Conservation (phyloP, 2,113 vertebrate species). For the Asarcornis scutulata region DNA sequence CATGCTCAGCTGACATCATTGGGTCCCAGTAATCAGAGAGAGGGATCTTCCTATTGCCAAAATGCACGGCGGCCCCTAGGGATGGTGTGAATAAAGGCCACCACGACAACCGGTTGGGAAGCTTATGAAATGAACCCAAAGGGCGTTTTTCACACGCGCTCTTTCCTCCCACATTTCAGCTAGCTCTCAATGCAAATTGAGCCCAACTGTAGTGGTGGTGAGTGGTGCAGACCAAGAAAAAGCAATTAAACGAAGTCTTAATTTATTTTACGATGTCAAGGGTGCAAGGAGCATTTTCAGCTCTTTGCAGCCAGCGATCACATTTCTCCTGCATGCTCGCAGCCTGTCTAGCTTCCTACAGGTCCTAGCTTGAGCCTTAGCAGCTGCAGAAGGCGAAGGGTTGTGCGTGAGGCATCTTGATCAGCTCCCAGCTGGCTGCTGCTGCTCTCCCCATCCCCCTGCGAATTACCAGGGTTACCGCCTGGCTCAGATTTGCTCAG, state of each 20-base stretch:
- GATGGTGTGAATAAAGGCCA: not conserved
- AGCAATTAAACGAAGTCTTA: not conserved
- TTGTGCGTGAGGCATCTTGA: conserved; percentile 48
- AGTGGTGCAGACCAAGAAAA: not conserved
- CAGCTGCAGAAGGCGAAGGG: conserved; percentile 41
- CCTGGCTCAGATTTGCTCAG: conserved; percentile 40
- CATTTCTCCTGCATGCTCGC: not conserved
- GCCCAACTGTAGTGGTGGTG: not conserved
- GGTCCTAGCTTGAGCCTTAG: conserved; percentile 35
- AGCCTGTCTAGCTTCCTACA: not conserved
- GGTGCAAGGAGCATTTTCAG: not conserved
- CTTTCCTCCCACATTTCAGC: not conserved
- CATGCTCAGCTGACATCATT: not conserved
- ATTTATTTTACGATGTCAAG: not conserved
- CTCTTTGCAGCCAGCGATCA: not conserved
- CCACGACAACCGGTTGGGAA: fast-evolving
- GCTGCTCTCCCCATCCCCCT: conserved; percentile 52
- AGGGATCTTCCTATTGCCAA: not conserved
- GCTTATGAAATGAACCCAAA: not conserved
- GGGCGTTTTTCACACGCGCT: fast-evolving
- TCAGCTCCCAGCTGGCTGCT: conserved; percentile 64
- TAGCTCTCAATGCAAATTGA: not conserved
- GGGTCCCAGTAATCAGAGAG: not conserved
- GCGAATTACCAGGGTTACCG: conserved; percentile 44
- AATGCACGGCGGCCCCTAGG: not conserved